Evolutionary conservation across 2,797 vertebrate species (phyloP).

Genomic region (Spinibarbus caldwelli): DNA sequence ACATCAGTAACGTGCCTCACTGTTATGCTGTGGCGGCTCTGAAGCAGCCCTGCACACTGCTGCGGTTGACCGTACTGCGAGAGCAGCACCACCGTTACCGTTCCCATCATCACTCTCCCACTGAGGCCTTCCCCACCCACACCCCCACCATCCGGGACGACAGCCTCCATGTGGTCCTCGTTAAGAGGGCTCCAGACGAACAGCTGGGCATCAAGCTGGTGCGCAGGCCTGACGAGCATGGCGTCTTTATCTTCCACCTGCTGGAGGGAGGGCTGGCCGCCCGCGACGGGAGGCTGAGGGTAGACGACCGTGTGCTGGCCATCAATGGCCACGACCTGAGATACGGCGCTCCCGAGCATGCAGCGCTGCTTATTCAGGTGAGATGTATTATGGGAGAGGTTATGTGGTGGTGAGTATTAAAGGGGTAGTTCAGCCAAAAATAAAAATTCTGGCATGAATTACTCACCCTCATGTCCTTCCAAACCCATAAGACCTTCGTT

Average conservation of each 20-base stretch:
- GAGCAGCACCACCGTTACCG: conserved; percentile 90
- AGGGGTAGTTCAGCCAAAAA: background rate
- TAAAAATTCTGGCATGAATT: background rate
- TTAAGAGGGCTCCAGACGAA: conserved; percentile 87
- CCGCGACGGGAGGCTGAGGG: conserved; percentile 86
- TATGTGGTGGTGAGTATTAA: background rate
- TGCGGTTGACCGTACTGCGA: conserved; percentile 90
- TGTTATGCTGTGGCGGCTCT: conserved; percentile 87
- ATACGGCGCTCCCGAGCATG: conserved; percentile 90
- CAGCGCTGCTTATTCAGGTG: conserved; percentile 96
- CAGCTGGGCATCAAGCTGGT: conserved; percentile 97
- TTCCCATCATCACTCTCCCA: conserved; percentile 68
- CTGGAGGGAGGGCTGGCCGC: conserved; percentile 91
- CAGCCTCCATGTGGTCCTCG: conserved; percentile 89
- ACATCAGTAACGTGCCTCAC: conserved; percentile 94
- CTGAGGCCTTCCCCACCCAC: conserved; percentile 62
- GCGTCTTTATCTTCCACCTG: conserved; percentile 91
- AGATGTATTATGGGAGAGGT: background rate
- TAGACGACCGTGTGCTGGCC: conserved; percentile 90
- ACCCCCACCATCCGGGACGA: conserved; percentile 75
- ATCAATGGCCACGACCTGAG: conserved; percentile 95
- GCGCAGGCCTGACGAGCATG: conserved; percentile 86
- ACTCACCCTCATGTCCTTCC: background rate
- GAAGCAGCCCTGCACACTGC: conserved; percentile 87
- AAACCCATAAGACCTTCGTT: background rate